Conservation (phyloP, 2,888 invertebrate genomes). For the Lasioglossum calceatum region DNA sequence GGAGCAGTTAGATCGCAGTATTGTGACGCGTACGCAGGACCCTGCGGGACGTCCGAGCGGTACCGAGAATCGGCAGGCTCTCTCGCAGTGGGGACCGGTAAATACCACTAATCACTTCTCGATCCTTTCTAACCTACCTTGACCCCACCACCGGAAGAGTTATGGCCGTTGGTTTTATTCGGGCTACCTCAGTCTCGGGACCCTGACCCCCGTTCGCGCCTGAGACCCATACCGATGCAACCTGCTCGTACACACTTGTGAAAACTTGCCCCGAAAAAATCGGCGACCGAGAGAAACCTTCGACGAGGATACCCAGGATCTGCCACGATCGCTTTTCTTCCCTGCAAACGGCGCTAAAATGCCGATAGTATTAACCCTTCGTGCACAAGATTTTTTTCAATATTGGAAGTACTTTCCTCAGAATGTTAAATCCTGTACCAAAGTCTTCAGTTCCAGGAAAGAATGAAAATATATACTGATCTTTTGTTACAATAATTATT, state of each 20-base stretch:
- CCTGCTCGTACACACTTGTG: constrained; percentile 15
- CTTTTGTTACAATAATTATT: background rate
- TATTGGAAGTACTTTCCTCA: background rate
- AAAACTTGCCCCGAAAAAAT: constrained; percentile 27
- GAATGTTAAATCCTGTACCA: background rate
- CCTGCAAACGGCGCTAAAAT: background rate
- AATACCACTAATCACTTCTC: constrained; percentile 79
- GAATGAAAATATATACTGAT: background rate
- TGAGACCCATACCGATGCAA: constrained; percentile 44
- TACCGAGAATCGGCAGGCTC: constrained; percentile 73
- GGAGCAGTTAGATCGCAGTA: constrained; percentile 71
- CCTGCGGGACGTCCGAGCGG: constrained; percentile 73
- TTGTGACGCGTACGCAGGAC: constrained; percentile 70
- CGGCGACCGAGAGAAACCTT: background rate
- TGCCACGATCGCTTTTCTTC: background rate
- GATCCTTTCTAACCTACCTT: constrained; percentile 77
- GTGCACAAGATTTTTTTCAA: background rate
- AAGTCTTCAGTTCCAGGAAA: background rate
- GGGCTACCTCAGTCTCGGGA: constrained; percentile 67
- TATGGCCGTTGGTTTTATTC: constrained; percentile 77
- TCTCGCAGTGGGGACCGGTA: constrained; percentile 71
- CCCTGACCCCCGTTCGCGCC: constrained; percentile 50
- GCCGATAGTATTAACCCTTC: background rate
- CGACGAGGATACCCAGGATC: background rate
- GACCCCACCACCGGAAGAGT: constrained; percentile 75